Percentiles rank a stretch among this genome's conserved stretches.
Conservation (phyloP, 2,113 vertebrate genomes). For the Phrynosoma blainvillii region DNA sequence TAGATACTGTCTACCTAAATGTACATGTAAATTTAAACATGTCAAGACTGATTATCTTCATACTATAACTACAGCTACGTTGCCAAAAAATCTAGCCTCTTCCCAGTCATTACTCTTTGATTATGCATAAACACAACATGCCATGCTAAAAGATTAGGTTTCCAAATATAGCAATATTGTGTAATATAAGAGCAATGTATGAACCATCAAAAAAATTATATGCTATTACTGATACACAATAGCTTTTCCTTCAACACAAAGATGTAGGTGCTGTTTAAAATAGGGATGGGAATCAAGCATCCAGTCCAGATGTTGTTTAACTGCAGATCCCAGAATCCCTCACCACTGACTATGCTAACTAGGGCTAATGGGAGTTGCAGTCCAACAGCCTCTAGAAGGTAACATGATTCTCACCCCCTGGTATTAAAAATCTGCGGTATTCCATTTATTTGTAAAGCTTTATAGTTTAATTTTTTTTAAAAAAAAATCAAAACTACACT, state of each 20-base stretch:
- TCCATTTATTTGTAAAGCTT: too few species aligned
- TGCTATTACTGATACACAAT: background rate
- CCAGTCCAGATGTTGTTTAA: too few species aligned
- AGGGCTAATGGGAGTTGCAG: background rate
- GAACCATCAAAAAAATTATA: background rate
- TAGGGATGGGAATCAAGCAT: too few species aligned
- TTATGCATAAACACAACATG: constrained; percentile 7
- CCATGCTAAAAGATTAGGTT: background rate
- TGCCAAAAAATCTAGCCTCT: background rate
- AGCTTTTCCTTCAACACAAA: background rate
- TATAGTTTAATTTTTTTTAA: too few species aligned
- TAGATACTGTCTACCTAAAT: constrained; percentile 3
- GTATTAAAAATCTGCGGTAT: too few species aligned
- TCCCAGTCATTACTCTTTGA: background rate
- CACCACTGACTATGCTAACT: background rate
- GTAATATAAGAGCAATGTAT: background rate
- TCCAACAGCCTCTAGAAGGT: background rate
- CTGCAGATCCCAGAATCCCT: background rate
- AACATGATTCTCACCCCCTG: too few species aligned
- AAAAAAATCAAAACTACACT: too few species aligned
- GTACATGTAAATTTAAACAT: constrained; percentile 14
- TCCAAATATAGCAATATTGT: constrained; percentile 4
- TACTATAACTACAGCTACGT: background rate
- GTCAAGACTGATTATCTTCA: constrained; percentile 20
- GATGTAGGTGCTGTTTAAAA: background rate